These are phyloP conservation scores for Notospermus geniculatus DNA, from an alignment of 1,140 invertebrate genomes.

Conservation along the genomic window DNA sequence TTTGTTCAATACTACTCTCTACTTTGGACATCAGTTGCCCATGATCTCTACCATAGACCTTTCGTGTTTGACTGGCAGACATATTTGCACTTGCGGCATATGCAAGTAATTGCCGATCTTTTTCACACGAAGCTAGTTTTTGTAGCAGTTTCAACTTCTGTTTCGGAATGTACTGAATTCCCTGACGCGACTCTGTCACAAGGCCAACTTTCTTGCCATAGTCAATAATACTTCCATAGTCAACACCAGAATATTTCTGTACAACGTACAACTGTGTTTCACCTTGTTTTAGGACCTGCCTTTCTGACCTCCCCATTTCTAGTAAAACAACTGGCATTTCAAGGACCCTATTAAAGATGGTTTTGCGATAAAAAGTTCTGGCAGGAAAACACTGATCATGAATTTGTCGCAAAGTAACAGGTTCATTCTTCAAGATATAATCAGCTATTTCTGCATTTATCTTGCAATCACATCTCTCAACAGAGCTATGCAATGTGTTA, in stretches of 20 bases:
- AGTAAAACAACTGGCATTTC: neutral
- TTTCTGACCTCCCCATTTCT: constrained; percentile 1
- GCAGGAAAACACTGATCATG: no score
- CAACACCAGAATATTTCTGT: neutral
- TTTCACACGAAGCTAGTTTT: neutral
- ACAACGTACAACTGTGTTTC: constrained; percentile 1
- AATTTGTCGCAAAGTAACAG: no score
- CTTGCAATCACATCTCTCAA: no score
- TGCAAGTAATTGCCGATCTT: constrained; percentile 5
- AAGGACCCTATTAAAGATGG: no score
- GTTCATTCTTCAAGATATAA: no score
- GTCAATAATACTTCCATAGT: neutral
- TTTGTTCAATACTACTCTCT: neutral
- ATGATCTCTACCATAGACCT: neutral
- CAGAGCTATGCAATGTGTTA: no score
- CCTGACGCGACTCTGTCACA: neutral
- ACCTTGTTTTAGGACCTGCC: neutral
- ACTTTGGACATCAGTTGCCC: neutral
- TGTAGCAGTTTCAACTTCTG: neutral
- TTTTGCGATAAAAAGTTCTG: no score
- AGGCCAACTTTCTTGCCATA: neutral
- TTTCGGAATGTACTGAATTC: neutral
- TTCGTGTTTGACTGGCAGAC: neutral
- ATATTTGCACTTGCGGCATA: neutral
- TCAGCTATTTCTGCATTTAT: no score